phyloP scores from a whole-genome alignment of 2,888 invertebrate species.

The Erebia palarica region DNA sequence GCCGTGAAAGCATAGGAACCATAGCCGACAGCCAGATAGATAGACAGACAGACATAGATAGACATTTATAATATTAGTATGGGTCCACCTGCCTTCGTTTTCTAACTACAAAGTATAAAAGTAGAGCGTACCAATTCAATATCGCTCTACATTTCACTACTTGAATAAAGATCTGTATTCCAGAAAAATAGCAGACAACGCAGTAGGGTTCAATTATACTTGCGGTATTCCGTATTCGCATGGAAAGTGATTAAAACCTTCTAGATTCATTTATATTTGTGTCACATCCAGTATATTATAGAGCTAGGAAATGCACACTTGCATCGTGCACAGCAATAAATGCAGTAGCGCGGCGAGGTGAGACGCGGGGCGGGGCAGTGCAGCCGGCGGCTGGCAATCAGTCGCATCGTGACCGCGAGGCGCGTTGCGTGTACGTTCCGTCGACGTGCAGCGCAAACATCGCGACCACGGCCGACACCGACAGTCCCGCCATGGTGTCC shows the following conservation, averaged over 20 bases:
- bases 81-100: neutral
- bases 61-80: no score
- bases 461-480: conserved; percentile 64
- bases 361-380: conserved; percentile 59
- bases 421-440: conserved; percentile 60
- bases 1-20: no score
- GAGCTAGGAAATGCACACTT: conserved; percentile 43
- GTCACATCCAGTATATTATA: conserved; percentile 32
- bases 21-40: no score
- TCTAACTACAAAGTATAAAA: conserved; percentile 8
- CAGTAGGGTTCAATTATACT: conserved; percentile 5
- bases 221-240: conserved; percentile 8
- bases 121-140: conserved; percentile 2
- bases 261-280: conserved; percentile 8
- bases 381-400: conserved; percentile 56
- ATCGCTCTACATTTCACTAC: conserved; percentile 13
- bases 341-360: conserved; percentile 61
- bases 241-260: conserved; percentile 24
- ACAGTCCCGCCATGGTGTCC: conserved; percentile 69
- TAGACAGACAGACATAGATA: no score
- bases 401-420: conserved; percentile 74
- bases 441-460: conserved; percentile 51
- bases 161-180: conserved; percentile 5
- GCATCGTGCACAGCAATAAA: conserved; percentile 71
- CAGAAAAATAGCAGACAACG: neutral